Conservation (phyloP, 1,140 invertebrate genomes). For the Temnothorax curvispinosus region DNA sequence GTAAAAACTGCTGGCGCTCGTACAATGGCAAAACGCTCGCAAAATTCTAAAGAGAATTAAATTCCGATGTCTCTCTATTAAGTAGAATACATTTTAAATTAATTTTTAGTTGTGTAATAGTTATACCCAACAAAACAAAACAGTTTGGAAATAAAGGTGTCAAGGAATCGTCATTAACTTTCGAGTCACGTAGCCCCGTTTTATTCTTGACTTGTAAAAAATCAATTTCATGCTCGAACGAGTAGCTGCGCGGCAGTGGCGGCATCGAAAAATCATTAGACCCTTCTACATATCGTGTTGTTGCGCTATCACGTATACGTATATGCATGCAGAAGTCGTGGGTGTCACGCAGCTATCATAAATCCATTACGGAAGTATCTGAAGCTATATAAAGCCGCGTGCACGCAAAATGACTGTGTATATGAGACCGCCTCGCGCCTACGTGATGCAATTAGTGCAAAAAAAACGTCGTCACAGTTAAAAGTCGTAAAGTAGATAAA, state of each 20-base stretch:
- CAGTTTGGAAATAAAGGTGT: not conserved
- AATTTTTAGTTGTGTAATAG: not conserved
- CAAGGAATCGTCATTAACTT: conserved; percentile 23
- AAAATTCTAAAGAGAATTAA: not conserved
- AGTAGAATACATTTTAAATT: not conserved
- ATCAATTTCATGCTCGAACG: conserved; percentile 66
- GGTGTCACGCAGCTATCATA: conserved; percentile 64
- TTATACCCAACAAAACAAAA: not conserved
- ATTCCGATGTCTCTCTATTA: not conserved
- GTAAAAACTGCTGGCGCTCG: not conserved
- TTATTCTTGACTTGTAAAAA: conserved; percentile 56
- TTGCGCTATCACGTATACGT: conserved; percentile 56
- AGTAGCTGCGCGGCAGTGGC: conserved; percentile 43
- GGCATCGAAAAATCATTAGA: conserved; percentile 71
- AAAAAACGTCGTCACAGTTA: conserved; percentile 10
- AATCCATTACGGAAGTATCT: conserved; percentile 71
- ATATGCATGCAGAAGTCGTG: conserved; percentile 47
- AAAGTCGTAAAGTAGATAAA: conserved; percentile 32
- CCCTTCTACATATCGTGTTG: conserved; percentile 30
- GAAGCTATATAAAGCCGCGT: conserved; percentile 61
- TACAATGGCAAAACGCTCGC: not conserved
- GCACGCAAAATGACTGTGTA: conserved; percentile 39
- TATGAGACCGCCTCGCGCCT: conserved; percentile 42
- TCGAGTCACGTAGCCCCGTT: conserved; percentile 16
- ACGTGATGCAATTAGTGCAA: conserved; percentile 42